phyloP scores from a whole-genome alignment of 2,888 invertebrate species.

The Acronicta psi region DNA sequence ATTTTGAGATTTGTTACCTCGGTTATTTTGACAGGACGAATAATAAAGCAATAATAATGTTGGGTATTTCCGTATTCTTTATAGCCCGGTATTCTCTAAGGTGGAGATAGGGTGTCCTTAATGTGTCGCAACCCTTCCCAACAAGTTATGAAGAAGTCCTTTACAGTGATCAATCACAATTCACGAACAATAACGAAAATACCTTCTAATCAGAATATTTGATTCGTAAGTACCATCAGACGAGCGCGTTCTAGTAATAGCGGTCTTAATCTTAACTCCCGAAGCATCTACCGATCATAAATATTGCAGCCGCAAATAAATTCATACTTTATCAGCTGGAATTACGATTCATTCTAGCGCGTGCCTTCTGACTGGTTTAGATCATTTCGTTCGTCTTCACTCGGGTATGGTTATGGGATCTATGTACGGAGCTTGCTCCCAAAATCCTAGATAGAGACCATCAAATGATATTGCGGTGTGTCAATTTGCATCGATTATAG shows the following conservation, averaged over 20 bases:
- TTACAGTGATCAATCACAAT: not conserved
- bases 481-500: slow-evolving; percentile 34
- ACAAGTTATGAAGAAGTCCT: not conserved
- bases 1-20: not conserved
- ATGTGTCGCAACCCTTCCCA: not conserved
- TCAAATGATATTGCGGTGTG: slow-evolving; percentile 36
- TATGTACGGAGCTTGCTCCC: slow-evolving; percentile 32
- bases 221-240: slow-evolving; percentile 25
- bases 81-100: too few relatives aligned
- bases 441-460: slow-evolving; percentile 38
- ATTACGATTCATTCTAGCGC: slow-evolving; percentile 40
- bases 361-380: slow-evolving; percentile 15
- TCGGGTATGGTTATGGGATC: slow-evolving; percentile 24
- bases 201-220: slow-evolving; percentile 34
- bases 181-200: slow-evolving; percentile 8
- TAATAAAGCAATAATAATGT: too few relatives aligned
- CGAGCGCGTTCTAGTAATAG: slow-evolving; percentile 37
- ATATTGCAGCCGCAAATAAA: slow-evolving; percentile 26
- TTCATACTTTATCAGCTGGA: slow-evolving; percentile 20
- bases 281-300: slow-evolving; percentile 41
- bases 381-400: slow-evolving; percentile 27
- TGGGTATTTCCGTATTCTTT: too few relatives aligned
- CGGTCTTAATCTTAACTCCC: slow-evolving; percentile 43
- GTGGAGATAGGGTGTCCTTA: not conserved
- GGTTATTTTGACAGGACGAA: not conserved